These are phyloP conservation scores for Platerodrilus igneus DNA, from an alignment of 2,888 invertebrate genomes.

Conservation along the genomic window DNA sequence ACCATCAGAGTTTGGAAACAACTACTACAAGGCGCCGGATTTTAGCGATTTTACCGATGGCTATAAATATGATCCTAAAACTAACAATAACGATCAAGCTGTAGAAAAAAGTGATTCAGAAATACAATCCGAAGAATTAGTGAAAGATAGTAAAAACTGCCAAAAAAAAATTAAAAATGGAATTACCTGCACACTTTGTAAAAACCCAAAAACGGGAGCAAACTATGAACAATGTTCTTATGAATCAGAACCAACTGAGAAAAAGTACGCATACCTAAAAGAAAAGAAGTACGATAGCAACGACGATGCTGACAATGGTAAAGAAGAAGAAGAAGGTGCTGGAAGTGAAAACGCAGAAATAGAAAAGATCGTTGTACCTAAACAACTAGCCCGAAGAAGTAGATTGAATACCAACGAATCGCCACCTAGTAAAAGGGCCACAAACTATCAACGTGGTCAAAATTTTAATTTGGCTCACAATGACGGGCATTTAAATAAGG, in stretches of 20 bases:
- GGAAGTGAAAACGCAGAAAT: constrained; percentile 45
- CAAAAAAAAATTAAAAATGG: constrained; percentile 60
- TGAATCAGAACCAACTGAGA: constrained; percentile 66
- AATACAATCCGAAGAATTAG: constrained; percentile 56
- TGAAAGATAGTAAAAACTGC: constrained; percentile 60
- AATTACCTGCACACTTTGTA: constrained; percentile 68
- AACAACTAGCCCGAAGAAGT: constrained; percentile 12
- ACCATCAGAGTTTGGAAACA: constrained; percentile 51
- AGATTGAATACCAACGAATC: constrained; percentile 13
- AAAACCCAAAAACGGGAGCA: constrained; percentile 68
- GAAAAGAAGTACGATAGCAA: constrained; percentile 60
- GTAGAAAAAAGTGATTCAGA: constrained; percentile 59
- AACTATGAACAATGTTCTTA: constrained; percentile 78
- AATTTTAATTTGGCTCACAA: constrained; percentile 25
- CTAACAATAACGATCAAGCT: constrained; percentile 53
- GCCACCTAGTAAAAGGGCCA: constrained; percentile 22
- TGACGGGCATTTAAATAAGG: constrained; percentile 11
- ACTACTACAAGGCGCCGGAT: constrained; percentile 45
- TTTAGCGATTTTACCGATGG: constrained; percentile 44
- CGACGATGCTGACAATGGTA: constrained; percentile 53
- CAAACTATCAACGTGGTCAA: constrained; percentile 20
- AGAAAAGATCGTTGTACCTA: constrained; percentile 31
- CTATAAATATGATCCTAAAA: constrained; percentile 51
- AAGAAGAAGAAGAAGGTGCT: too few relatives aligned
- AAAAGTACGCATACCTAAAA: constrained; percentile 63